Percentiles rank a stretch among this genome's conserved stretches.
These are phyloP conservation scores for Onychorhynchus coronatus DNA, from an alignment of 2,113 vertebrate genomes.

Conservation along the genomic window DNA sequence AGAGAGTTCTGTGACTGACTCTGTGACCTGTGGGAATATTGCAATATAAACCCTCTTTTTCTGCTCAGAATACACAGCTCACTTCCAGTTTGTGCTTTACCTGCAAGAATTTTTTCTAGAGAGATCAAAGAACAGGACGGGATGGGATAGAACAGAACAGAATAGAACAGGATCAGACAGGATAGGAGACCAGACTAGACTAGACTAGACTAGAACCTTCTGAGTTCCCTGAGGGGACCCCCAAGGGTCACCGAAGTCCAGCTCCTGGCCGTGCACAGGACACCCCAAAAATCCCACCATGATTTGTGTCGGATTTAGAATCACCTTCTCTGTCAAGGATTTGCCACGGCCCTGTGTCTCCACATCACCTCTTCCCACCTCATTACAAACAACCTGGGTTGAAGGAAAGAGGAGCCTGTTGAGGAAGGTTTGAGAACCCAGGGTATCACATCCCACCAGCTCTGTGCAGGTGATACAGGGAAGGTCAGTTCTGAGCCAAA, in stretches of 20 bases:
- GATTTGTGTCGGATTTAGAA: neutral
- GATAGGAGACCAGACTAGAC: neutral
- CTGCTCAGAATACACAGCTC: neutral
- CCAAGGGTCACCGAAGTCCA: neutral
- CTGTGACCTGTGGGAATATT: fast-evolving
- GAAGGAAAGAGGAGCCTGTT: neutral
- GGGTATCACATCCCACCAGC: neutral
- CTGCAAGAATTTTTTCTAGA: neutral
- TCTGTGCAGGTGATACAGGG: neutral
- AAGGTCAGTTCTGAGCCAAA: neutral
- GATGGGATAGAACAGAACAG: neutral
- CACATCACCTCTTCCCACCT: neutral
- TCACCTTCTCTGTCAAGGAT: neutral
- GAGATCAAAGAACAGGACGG: neutral
- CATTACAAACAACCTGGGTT: neutral
- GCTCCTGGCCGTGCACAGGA: neutral
- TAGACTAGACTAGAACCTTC: neutral
- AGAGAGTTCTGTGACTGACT: neutral
- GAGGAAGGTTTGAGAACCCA: neutral
- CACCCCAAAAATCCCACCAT: neutral
- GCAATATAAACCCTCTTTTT: neutral
- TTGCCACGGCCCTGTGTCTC: neutral
- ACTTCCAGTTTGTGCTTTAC: neutral
- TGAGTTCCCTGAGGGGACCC: neutral
- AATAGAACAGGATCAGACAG: neutral